phyloP scores from a whole-genome alignment of 2,113 vertebrate genomes.

The Anhinga anhinga region DNA sequence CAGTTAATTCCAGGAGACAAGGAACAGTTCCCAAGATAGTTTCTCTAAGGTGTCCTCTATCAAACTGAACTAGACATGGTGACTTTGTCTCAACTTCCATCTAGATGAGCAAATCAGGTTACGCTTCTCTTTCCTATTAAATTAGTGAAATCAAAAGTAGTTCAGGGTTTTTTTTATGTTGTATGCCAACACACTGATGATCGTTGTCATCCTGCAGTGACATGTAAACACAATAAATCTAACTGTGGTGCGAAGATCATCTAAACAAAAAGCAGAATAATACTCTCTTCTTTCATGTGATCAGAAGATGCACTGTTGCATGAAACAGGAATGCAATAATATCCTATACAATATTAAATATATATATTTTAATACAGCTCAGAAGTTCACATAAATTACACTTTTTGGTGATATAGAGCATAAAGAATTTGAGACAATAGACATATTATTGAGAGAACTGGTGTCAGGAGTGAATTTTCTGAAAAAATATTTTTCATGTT shows the following conservation, averaged over 20 bases:
- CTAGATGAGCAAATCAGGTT: background rate
- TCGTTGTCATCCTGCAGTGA: background rate
- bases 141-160: background rate
- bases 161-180: background rate
- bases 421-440: background rate
- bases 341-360: background rate
- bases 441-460: background rate
- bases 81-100: background rate
- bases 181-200: background rate
- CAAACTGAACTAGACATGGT: background rate
- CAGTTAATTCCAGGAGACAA: background rate
- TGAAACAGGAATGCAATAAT: background rate
- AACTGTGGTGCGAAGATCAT: background rate
- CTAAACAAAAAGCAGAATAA: background rate
- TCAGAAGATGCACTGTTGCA: background rate
- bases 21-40: background rate
- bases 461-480: background rate
- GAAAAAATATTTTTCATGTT: background rate
- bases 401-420: background rate
- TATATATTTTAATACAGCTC: background rate
- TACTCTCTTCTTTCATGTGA: background rate
- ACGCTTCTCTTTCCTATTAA: background rate
- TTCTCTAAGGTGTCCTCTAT: background rate
- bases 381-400: background rate
- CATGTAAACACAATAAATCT: slow-evolving; percentile 28